Evolutionary conservation across 2,113 vertebrate species (phyloP).

Genomic region (Lampris megalopsis): DNA sequence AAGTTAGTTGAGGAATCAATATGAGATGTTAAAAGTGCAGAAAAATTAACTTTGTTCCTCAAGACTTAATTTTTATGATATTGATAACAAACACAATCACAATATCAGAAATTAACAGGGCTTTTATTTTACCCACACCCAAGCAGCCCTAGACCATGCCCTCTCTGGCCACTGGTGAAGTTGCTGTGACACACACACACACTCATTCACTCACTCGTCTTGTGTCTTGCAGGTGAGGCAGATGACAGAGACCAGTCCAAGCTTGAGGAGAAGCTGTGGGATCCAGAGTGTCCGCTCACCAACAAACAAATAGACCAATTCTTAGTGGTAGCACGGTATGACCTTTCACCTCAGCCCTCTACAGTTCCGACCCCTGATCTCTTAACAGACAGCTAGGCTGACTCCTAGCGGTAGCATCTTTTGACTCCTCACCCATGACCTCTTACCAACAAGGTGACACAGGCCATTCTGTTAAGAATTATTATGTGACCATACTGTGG

Average conservation of each 20-base stretch:
- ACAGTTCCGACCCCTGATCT: background rate
- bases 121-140: too few species aligned
- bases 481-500: background rate
- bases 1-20: too few species aligned
- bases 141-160: too few species aligned
- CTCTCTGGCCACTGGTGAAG: too few species aligned
- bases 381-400: background rate
- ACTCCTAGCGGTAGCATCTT: background rate
- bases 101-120: too few species aligned
- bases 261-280: conserved; percentile 97
- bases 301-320: conserved; percentile 99
- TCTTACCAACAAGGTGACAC: background rate
- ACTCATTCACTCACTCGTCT: background rate
- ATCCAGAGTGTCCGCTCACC: conserved; percentile 95
- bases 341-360: conserved; percentile 14
- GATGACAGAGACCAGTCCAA: conserved; percentile 96
- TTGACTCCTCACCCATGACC: background rate
- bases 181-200: too few species aligned
- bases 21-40: too few species aligned
- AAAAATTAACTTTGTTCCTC: too few species aligned
- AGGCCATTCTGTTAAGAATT: too few species aligned
- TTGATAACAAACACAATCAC: too few species aligned
- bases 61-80: too few species aligned
- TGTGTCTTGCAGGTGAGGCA: conserved; percentile 84
- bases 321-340: conserved; percentile 95